phyloP scores from a whole-genome alignment of 2,888 invertebrate genomes.

The Synanthedon tipuliformis region DNA sequence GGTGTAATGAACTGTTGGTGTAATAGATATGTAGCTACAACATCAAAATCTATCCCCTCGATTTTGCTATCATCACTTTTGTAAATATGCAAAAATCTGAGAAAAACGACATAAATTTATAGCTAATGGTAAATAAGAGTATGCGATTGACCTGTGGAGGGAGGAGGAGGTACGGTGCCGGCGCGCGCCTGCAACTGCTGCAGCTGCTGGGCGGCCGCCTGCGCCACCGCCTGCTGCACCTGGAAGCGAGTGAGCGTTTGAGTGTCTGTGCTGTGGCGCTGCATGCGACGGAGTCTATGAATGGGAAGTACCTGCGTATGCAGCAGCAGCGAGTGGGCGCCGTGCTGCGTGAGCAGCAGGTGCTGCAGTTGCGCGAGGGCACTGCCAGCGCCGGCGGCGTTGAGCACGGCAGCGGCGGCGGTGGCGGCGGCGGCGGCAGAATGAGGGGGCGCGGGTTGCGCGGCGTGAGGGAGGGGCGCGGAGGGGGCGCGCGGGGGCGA shows the following conservation, averaged over 20 bases:
- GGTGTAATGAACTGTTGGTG: too few species aligned
- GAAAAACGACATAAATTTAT: too few species aligned
- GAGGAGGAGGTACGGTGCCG: slow-evolving; percentile 7
- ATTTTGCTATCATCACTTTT: too few species aligned
- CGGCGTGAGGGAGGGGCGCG: slow-evolving; percentile 32
- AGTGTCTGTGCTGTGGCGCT: not conserved
- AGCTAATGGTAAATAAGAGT: too few species aligned
- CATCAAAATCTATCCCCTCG: too few species aligned
- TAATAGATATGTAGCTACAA: too few species aligned
- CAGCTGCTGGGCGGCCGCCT: slow-evolving; percentile 86
- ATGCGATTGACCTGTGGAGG: slow-evolving; percentile 1
- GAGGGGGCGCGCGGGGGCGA: slow-evolving; percentile 43
- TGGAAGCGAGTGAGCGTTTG: slow-evolving; percentile 18
- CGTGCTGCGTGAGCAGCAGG: slow-evolving; percentile 55
- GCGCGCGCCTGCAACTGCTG: slow-evolving; percentile 79
- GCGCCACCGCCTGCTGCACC: slow-evolving; percentile 87
- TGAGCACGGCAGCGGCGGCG: slow-evolving; percentile 36
- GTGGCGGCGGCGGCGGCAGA: slow-evolving; percentile 22
- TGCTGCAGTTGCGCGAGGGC: slow-evolving; percentile 63
- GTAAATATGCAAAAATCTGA: too few species aligned
- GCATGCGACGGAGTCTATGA: not conserved
- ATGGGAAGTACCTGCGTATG: slow-evolving; percentile 43
- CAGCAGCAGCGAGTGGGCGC: slow-evolving; percentile 56
- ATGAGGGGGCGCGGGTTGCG: slow-evolving; percentile 16
- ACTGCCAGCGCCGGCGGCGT: slow-evolving; percentile 47